A percentile compares a stretch with the other conserved stretches of the same genome.
Conservation (phyloP, 2,113 vertebrate species). For the Phalacrocorax pelagicus region DNA sequence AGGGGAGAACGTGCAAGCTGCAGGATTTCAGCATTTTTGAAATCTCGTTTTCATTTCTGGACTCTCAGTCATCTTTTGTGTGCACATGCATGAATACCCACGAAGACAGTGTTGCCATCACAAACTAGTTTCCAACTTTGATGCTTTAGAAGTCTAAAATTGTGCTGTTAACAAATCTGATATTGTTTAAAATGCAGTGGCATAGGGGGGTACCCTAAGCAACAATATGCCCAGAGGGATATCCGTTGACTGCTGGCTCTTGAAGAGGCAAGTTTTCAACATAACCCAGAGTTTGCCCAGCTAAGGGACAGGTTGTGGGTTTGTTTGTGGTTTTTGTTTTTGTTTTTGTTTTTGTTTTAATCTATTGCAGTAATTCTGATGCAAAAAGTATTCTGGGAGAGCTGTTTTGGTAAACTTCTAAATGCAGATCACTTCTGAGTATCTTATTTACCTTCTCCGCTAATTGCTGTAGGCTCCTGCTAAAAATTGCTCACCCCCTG, state of each 20-base stretch:
- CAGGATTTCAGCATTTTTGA: conserved; percentile 51
- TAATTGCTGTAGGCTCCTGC: not conserved
- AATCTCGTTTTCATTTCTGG: conserved; percentile 62
- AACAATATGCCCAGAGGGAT: accelerated
- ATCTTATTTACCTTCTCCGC: not conserved
- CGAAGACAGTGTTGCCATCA: not conserved
- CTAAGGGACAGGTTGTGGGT: not conserved
- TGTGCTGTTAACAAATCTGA: not conserved
- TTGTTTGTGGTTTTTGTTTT: no score
- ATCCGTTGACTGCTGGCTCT: not conserved
- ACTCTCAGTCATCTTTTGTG: conserved; percentile 18
- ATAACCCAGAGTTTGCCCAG: not conserved
- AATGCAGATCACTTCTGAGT: not conserved
- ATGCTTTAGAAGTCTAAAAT: not conserved
- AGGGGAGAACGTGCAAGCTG: conserved; percentile 46
- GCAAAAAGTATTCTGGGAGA: not conserved
- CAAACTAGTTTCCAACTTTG: not conserved
- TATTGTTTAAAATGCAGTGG: no score
- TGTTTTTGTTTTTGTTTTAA: no score
- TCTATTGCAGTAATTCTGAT: not conserved
- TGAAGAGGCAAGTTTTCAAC: not conserved
- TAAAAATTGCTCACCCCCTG: not conserved
- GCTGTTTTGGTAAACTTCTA: not conserved
- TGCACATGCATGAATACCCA: not conserved
- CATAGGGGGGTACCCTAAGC: not conserved